Base-by-base conservation (phyloP, 2,888 invertebrate species). In the Dorcus hopei region DNA sequence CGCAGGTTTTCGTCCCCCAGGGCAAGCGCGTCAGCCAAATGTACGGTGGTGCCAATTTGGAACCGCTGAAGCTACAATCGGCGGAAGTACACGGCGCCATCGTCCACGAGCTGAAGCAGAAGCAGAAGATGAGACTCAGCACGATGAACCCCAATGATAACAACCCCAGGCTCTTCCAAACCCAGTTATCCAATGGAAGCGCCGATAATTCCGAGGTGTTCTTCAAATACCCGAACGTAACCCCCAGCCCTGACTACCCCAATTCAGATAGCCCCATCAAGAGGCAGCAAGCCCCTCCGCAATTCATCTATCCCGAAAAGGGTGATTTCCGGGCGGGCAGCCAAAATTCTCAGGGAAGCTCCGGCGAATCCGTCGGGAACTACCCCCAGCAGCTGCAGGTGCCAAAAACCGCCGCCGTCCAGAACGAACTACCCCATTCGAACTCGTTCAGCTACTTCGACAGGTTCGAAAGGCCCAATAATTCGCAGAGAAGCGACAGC, bases 1-100 rank as follows among this genome's bases (percentile, higher is more conserved):
- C 59, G 11, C 54, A 55, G 41, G 52, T 55, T 23, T 55, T 59
- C 38, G 9, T 11, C 4, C 48, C 52, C 9, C 59, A 59, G 38
- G 47, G 39, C 38, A 59, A 59, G n/a, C 9, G 26, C 9, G 49
- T n/a, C 16, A 52, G 38, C 5, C 45, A 49, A 9, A n/a, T 38
- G 43, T 51, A 52, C 14, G 14, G 14, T 14, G 41, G 47, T 23
- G 43, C 49, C 7, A 42, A 42, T 6, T 16, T 56, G 8, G 59
- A 59, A 26, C 59, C 59, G 2, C 40, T 59, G 23, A 59, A 54
- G 14, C 50, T 52, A 9, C 38, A 52, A 16, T 52, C 58, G 4
- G 54, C 23, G 9, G 53, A 59, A 19, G 52, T 59, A 3, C 55
- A 63, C 9, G 61, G 49, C 2, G 40, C 51, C 9, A 62, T 61